These are phyloP conservation scores for Troides oblongomaculatus DNA, from an alignment of 2,888 invertebrate species.

Conservation along the genomic window DNA sequence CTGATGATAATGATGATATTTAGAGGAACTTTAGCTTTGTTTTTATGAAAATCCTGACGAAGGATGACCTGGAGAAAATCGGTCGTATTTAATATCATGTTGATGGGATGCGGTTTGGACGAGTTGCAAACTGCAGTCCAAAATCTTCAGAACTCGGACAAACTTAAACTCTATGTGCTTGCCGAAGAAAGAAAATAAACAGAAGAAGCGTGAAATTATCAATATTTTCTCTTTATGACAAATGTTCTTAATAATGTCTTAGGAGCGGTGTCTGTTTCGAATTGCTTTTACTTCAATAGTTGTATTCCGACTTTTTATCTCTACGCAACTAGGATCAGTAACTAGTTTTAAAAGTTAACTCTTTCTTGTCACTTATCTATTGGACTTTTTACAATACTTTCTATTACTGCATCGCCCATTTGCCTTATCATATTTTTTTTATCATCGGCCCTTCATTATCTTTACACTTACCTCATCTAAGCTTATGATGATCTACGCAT, in stretches of 20 bases:
- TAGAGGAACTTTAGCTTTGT: too few relatives aligned
- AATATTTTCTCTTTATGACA: not conserved
- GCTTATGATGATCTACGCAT: not conserved
- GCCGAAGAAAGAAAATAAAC: not conserved
- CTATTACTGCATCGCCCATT: not conserved
- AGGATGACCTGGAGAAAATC: too few relatives aligned
- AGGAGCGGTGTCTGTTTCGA: not conserved
- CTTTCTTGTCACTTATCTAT: not conserved
- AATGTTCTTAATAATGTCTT: not conserved
- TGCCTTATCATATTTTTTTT: not conserved
- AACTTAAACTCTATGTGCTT: not conserved
- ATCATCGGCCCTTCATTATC: not conserved
- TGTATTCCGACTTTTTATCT: not conserved
- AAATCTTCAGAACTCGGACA: too few relatives aligned
- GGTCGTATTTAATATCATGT: too few relatives aligned
- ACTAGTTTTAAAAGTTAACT: not conserved
- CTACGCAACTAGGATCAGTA: not conserved
- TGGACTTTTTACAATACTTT: not conserved
- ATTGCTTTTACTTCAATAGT: not conserved
- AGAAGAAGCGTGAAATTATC: not conserved
- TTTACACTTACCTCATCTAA: not conserved
- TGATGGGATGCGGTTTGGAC: too few relatives aligned
- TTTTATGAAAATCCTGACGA: too few relatives aligned
- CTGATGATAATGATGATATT: too few relatives aligned
- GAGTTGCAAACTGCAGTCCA: too few relatives aligned